Conservation (phyloP, 2,888 invertebrate genomes). For the Trichacis sp. region DNA sequence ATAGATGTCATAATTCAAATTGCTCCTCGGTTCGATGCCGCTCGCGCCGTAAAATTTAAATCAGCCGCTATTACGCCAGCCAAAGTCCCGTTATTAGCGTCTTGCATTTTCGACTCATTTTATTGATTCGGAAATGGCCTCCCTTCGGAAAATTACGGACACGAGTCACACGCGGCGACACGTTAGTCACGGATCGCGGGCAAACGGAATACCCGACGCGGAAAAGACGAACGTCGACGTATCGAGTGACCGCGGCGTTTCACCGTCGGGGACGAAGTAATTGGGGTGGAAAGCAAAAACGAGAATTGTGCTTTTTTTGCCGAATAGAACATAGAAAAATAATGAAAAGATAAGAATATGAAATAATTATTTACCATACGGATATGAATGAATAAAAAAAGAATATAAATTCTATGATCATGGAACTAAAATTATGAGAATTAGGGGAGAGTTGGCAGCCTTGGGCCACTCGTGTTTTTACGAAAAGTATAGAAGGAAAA, state of each 20-base stretch:
- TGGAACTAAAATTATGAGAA: too few relatives aligned
- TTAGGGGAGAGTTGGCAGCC: too few relatives aligned
- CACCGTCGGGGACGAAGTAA: not conserved
- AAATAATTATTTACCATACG: too few relatives aligned
- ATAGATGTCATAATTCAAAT: slow-evolving; percentile 66
- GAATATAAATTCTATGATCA: too few relatives aligned
- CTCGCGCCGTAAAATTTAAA: slow-evolving; percentile 64
- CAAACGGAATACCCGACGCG: slow-evolving; percentile 48
- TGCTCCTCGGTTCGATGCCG: slow-evolving; percentile 55
- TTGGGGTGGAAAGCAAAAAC: too few relatives aligned
- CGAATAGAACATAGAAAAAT: too few relatives aligned
- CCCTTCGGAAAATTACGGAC: slow-evolving; percentile 37
- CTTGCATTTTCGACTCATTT: slow-evolving; percentile 1
- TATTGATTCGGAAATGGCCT: slow-evolving; percentile 44
- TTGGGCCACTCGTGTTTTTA: too few relatives aligned
- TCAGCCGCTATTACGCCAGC: slow-evolving; percentile 51
- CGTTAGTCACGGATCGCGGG: slow-evolving; percentile 50
- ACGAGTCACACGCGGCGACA: slow-evolving; percentile 48
- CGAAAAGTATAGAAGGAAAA: too few relatives aligned
- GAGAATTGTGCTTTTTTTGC: too few relatives aligned
- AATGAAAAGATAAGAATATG: too few relatives aligned
- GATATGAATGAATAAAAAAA: too few relatives aligned
- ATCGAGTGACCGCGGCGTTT: slow-evolving; percentile 45
- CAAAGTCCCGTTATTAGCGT: not conserved
- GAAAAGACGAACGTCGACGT: slow-evolving; percentile 44